Percentiles rank a stretch among this genome's conserved stretches.
Conservation (phyloP, 2,888 invertebrate genomes). For the Sisyra nigra region DNA sequence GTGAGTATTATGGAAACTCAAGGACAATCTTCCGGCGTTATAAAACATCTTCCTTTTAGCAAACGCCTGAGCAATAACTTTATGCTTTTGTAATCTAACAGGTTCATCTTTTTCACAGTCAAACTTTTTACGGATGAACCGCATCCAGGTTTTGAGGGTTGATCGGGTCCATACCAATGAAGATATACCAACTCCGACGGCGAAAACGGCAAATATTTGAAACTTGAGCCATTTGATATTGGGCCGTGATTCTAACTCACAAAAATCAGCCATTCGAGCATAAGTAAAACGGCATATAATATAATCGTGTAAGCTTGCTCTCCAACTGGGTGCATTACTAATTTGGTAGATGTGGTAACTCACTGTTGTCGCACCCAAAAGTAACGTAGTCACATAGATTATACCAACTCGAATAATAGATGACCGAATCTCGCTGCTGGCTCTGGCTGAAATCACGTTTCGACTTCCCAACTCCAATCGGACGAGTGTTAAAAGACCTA, state of each 20-base stretch:
- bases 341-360: conserved; percentile 75
- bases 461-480: conserved; percentile 66
- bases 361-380: conserved; percentile 65
- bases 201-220: conserved; percentile 68
- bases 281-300: conserved; percentile 35
- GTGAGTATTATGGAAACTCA: conserved; percentile 72
- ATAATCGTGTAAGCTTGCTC: conserved; percentile 54
- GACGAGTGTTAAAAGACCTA: conserved; percentile 63
- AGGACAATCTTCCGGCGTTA: conserved; percentile 69
- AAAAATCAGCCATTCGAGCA: conserved; percentile 25
- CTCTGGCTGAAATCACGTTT: conserved; percentile 69
- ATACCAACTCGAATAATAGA: conserved; percentile 75
- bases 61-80: conserved; percentile 82
- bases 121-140: conserved; percentile 62
- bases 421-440: conserved; percentile 70
- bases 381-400: conserved; percentile 58
- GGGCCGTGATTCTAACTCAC: conserved; percentile 54
- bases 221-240: conserved; percentile 69
- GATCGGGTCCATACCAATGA: conserved; percentile 90
- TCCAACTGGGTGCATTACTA: conserved; percentile 57
- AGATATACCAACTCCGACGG: conserved; percentile 74
- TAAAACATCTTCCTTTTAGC: conserved; percentile 73
- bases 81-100: conserved; percentile 64
- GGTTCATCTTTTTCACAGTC: conserved; percentile 48
- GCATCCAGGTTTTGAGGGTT: conserved; percentile 70